Conservation (phyloP, 2,113 vertebrate species). For the Phainopepla nitens region DNA sequence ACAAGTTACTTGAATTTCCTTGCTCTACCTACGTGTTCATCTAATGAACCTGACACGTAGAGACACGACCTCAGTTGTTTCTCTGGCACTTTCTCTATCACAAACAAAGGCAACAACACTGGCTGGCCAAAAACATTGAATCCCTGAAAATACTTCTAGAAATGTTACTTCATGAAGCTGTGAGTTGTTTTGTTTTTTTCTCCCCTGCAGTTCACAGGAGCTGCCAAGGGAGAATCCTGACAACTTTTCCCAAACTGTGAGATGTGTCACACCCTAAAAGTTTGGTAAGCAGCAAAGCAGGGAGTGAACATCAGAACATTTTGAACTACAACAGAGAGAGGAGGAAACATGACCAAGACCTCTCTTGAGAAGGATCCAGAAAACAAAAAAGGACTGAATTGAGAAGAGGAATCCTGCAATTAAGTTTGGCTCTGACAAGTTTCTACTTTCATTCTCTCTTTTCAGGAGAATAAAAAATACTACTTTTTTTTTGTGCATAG, state of each 20-base stretch:
- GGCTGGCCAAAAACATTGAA: neutral
- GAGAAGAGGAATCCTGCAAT: neutral
- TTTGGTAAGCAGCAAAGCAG: neutral
- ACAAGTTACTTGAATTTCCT: neutral
- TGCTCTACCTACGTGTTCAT: neutral
- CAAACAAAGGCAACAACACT: neutral
- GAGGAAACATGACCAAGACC: neutral
- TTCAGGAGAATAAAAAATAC: accelerated
- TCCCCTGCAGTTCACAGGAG: neutral
- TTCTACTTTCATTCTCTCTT: neutral
- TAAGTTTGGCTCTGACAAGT: neutral
- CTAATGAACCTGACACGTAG: neutral
- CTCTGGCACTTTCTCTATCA: neutral
- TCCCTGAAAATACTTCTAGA: neutral
- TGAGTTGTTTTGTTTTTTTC: neutral
- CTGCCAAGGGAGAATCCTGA: neutral
- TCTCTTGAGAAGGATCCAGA: neutral
- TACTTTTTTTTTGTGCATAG: neutral
- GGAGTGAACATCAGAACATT: neutral
- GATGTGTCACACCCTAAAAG: neutral
- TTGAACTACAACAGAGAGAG: neutral
- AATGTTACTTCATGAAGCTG: neutral
- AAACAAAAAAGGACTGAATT: neutral
- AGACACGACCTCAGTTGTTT: neutral
- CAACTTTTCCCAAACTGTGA: neutral